These are phyloP conservation scores for Onychostruthus taczanowskii DNA, from an alignment of 2,113 vertebrate species.

Conservation along the genomic window DNA sequence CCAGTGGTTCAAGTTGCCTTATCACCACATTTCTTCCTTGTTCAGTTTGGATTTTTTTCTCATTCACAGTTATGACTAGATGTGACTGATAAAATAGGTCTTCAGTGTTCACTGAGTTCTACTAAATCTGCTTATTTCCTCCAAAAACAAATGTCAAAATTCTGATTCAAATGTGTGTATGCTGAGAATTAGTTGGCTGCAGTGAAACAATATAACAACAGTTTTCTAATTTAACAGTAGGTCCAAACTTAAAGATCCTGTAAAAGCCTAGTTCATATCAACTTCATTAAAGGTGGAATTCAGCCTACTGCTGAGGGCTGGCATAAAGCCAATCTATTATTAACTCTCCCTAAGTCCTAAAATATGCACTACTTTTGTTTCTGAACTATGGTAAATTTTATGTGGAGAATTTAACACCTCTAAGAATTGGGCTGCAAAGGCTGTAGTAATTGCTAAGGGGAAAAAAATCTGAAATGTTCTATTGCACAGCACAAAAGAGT, in stretches of 20 bases:
- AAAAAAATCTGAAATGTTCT: not conserved
- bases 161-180: not conserved
- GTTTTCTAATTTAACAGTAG: not conserved
- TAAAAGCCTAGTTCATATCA: not conserved
- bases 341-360: not conserved
- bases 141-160: not conserved
- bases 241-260: not conserved
- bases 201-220: not conserved
- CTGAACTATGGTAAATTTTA: not conserved
- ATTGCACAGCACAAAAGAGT: not conserved
- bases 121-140: not conserved
- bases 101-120: not conserved
- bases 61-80: not conserved
- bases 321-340: not conserved
- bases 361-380: slow-evolving; percentile 22
- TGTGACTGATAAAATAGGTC: not conserved
- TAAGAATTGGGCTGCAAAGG: not conserved
- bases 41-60: not conserved
- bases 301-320: not conserved
- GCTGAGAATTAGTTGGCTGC: not conserved
- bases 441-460: not conserved
- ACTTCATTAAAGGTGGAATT: slow-evolving; percentile 45
- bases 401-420: not conserved
- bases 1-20: not conserved
- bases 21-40: not conserved